These are phyloP conservation scores for Tor tambroides DNA, from an alignment of 2,113 vertebrate species.

Conservation along the genomic window DNA sequence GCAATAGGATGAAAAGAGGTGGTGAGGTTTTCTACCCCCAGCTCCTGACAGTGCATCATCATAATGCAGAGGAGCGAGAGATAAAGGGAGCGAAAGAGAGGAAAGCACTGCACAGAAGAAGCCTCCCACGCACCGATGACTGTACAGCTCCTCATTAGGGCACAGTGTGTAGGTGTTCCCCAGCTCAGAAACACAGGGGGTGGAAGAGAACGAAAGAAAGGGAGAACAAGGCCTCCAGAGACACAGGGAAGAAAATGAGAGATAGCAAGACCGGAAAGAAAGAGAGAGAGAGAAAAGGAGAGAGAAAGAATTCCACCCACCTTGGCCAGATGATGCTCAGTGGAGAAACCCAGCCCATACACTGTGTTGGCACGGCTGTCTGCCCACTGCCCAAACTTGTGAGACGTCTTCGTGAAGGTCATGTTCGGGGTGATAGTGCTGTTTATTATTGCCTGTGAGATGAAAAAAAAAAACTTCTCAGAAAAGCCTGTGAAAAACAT, in stretches of 20 bases:
- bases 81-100: constrained; percentile 42
- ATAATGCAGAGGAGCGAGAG: constrained; percentile 62
- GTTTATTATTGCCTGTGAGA: constrained; percentile 98
- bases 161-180: constrained; percentile 59
- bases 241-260: constrained; percentile 17
- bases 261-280: neutral
- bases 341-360: constrained; percentile 93
- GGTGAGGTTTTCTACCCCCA: neutral
- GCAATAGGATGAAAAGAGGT: neutral
- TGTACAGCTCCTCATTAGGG: constrained; percentile 63
- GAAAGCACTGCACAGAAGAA: constrained; percentile 60
- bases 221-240: constrained; percentile 32
- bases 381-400: constrained; percentile 72
- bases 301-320: constrained; percentile 69
- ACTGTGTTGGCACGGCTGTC: constrained; percentile 60
- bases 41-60: constrained; percentile 63
- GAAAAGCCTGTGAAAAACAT: neutral
- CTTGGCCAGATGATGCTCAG: constrained; percentile 97
- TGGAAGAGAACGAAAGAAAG: constrained; percentile 23
- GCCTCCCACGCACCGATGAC: constrained; percentile 54
- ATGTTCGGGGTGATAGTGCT: constrained; percentile 73
- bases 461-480: constrained; percentile 21
- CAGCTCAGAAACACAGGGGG: constrained; percentile 50
- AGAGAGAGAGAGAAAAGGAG: constrained; percentile 15
- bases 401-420: too few species aligned